These are phyloP conservation scores for Struthidea cinerea DNA, from an alignment of 2,113 vertebrate genomes.

Conservation along the genomic window DNA sequence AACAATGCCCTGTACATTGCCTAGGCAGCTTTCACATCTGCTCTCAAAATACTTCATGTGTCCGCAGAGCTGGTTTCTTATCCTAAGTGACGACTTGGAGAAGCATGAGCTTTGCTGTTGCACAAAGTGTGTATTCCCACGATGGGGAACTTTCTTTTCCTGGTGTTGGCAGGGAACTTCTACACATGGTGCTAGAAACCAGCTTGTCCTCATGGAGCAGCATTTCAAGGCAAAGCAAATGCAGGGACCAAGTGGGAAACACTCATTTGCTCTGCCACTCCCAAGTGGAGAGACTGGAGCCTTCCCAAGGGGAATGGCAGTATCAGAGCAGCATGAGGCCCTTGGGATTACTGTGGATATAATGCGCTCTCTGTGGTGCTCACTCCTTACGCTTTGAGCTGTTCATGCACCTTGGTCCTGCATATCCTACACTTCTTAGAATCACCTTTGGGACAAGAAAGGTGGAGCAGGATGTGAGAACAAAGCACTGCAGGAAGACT, in stretches of 20 bases:
- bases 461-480: background rate
- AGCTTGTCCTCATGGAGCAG: background rate
- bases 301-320: background rate
- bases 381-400: background rate
- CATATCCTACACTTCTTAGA: background rate
- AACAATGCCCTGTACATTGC: background rate
- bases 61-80: background rate
- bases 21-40: background rate
- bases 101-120: background rate
- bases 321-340: background rate
- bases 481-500: background rate
- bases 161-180: background rate
- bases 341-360: background rate
- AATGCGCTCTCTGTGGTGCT: background rate
- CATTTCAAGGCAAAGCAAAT: background rate
- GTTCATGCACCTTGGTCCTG: background rate
- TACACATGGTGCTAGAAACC: background rate
- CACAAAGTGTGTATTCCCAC: background rate
- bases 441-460: background rate
- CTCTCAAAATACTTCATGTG: background rate
- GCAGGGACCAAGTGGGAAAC: background rate
- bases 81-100: background rate
- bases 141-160: background rate
- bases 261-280: rapidly evolving
- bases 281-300: background rate